A percentile compares a stretch with the other conserved stretches of the same genome.
These are phyloP conservation scores for Varroa destructor DNA, from an alignment of 1,140 invertebrate genomes.

Conservation along the genomic window DNA sequence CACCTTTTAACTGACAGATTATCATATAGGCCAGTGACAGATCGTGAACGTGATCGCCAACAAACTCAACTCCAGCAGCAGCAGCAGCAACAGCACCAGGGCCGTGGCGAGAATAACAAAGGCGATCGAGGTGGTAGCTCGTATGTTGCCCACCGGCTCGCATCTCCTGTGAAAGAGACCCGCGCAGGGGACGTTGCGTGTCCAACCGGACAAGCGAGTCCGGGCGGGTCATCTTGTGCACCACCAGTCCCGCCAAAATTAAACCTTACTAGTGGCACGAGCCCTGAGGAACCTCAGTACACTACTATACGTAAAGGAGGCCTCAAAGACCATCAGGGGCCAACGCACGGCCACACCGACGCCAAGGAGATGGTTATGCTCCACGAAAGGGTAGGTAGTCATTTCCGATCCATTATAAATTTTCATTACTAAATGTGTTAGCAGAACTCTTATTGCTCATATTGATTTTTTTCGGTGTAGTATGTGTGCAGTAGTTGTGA, in stretches of 20 bases:
- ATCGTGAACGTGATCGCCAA: background rate
- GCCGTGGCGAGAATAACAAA: background rate
- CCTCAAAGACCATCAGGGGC: no score
- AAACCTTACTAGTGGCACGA: constrained; percentile 39
- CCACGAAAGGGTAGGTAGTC: constrained; percentile 9
- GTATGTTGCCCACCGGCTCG: constrained; percentile 27
- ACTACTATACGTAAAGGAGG: background rate
- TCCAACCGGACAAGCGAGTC: constrained; percentile 40
- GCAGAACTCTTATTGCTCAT: no score
- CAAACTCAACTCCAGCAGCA: background rate
- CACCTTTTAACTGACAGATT: constrained; percentile 8
- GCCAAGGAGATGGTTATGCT: constrained; percentile 27
- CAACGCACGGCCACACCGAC: background rate
- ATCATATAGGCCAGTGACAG: constrained; percentile 20
- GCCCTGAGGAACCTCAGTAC: constrained; percentile 1
- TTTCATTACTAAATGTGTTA: no score
- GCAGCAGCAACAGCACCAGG: background rate
- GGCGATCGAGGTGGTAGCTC: background rate
- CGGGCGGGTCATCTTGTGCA: constrained; percentile 41
- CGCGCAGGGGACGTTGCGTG: background rate
- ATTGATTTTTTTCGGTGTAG: no score
- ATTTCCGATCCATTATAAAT: no score
- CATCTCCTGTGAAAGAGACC: background rate
- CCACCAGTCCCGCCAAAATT: constrained; percentile 45
- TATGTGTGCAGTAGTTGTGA: no score